phyloP scores from a whole-genome alignment of 2,888 invertebrate genomes.

The Pyrocoelia pectoralis region DNA sequence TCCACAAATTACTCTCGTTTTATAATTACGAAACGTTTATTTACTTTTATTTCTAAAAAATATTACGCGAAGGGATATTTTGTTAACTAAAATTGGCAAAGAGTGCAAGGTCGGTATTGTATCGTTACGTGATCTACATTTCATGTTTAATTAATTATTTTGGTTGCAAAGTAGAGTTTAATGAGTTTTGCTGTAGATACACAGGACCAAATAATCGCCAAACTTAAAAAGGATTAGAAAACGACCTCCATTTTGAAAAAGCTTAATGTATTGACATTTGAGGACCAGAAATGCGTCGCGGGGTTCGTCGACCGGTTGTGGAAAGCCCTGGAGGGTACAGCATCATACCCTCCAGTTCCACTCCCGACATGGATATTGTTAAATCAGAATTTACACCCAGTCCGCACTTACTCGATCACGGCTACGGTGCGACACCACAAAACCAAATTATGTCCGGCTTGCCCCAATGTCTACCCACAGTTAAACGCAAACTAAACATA shows the following conservation, averaged over 20 bases:
- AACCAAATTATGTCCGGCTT: constrained; percentile 65
- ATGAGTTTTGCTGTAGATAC: constrained; percentile 12
- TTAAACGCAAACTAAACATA: constrained; percentile 83
- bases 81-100: constrained; percentile 10
- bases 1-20: background rate
- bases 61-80: background rate
- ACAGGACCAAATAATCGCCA: constrained; percentile 15
- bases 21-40: constrained; percentile 6
- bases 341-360: constrained; percentile 60
- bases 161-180: background rate
- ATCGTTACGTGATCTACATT: constrained; percentile 3
- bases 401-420: constrained; percentile 85
- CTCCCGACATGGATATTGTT: constrained; percentile 63
- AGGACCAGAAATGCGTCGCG: constrained; percentile 63
- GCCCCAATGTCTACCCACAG: constrained; percentile 64
- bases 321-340: constrained; percentile 61
- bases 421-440: constrained; percentile 84
- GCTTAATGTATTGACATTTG: constrained; percentile 36
- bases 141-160: constrained; percentile 2
- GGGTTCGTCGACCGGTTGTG: constrained; percentile 49
- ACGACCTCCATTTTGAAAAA: constrained; percentile 38
- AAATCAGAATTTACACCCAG: constrained; percentile 67
- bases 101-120: constrained; percentile 5
- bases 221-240: constrained; percentile 26
- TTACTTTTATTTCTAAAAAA: background rate